These are phyloP conservation scores for Manacus vitellinus DNA, from an alignment of 2,113 vertebrate genomes.

Conservation along the genomic window DNA sequence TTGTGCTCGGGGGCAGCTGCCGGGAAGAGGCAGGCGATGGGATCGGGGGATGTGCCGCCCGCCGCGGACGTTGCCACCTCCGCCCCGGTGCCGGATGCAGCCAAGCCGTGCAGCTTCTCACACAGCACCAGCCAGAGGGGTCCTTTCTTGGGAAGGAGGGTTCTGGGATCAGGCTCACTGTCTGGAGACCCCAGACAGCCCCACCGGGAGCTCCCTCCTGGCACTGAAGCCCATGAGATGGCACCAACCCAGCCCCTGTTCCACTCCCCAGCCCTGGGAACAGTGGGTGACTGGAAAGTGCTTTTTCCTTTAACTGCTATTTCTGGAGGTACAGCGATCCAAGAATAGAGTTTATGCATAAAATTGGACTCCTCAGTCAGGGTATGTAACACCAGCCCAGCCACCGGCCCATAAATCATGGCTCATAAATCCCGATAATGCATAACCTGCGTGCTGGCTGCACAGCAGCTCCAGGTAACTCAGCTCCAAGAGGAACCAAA, in stretches of 20 bases:
- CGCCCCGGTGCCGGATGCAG: background rate
- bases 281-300: background rate
- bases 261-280: background rate
- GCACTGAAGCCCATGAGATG: background rate
- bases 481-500: background rate
- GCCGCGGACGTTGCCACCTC: accelerated
- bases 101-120: background rate
- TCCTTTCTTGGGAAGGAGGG: accelerated
- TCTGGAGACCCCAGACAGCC: background rate
- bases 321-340: conserved; percentile 45
- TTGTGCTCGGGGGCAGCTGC: background rate
- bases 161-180: background rate
- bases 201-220: background rate
- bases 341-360: conserved; percentile 51
- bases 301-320: background rate
- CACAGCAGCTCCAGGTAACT: conserved; percentile 30
- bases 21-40: background rate
- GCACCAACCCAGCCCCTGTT: background rate
- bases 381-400: conserved; percentile 15
- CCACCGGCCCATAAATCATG: conserved; percentile 49
- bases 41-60: background rate
- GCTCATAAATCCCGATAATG: conserved; percentile 55
- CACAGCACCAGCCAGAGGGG: background rate
- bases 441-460: conserved; percentile 3
- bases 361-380: conserved; percentile 46